Conservation (phyloP, 2,888 invertebrate genomes). For the Yponomeuta sedellus region DNA sequence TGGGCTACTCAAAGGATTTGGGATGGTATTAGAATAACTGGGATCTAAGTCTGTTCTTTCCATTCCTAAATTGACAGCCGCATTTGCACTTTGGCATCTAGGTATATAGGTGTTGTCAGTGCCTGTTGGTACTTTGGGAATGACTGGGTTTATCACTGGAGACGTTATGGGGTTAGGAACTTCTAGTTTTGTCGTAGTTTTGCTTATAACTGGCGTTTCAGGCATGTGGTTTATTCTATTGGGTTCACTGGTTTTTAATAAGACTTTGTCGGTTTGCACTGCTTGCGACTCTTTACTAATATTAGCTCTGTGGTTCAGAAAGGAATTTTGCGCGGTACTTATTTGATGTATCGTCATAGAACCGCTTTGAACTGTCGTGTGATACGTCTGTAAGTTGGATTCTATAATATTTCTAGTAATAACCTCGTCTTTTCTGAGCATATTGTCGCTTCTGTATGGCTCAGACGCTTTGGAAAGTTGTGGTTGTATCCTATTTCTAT, state of each 20-base stretch:
- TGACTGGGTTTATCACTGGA: slow-evolving; percentile 64
- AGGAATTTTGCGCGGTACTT: slow-evolving; percentile 55
- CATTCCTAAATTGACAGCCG: slow-evolving; percentile 47
- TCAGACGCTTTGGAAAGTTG: slow-evolving; percentile 53
- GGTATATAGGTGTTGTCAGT: slow-evolving; percentile 64
- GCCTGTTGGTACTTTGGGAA: slow-evolving; percentile 63
- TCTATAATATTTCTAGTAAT: slow-evolving; percentile 60
- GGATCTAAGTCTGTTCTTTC: slow-evolving; percentile 57
- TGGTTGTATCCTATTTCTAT: slow-evolving; percentile 47
- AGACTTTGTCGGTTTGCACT: slow-evolving; percentile 59
- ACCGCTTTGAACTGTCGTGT: slow-evolving; percentile 45
- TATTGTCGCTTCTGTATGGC: slow-evolving; percentile 52
- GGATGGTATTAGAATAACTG: slow-evolving; percentile 45
- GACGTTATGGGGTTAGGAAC: slow-evolving; percentile 70
- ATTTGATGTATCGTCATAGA: slow-evolving; percentile 67
- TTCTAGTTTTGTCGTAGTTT: slow-evolving; percentile 60
- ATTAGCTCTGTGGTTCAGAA: slow-evolving; percentile 51
- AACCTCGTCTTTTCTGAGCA: slow-evolving; percentile 39
- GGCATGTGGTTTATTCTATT: slow-evolving; percentile 45
- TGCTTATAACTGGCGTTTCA: slow-evolving; percentile 56
- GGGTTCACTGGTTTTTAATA: slow-evolving; percentile 49
- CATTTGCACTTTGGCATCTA: slow-evolving; percentile 66
- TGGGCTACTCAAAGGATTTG: slow-evolving; percentile 48
- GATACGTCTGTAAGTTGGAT: slow-evolving; percentile 50
- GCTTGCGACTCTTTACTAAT: slow-evolving; percentile 59